Evolutionary conservation across 2,888 invertebrate genomes (phyloP), one percentile per base, ranked within the genome.

Genomic region (Zygogramma bicolorata): DNA sequence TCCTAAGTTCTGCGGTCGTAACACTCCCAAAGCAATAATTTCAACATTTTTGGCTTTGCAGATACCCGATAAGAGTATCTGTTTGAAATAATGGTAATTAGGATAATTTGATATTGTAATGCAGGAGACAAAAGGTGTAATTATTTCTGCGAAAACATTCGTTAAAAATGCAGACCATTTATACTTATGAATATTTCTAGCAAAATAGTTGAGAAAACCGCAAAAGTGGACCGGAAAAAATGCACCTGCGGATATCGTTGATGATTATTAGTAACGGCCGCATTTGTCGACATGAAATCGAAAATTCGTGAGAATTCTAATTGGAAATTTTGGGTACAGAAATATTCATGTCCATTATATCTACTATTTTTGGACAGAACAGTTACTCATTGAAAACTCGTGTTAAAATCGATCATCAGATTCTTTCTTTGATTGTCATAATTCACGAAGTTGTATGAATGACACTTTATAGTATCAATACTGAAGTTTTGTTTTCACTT

Each of bases 241-340:
- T 77, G 72, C 81, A 81, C 81, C 81, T 81, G 81, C 79, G 70
- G 76, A 74, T 72, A 75, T 77, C 76, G 77, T 78, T 78, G 78
- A 74, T 78, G 77, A 80, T 80, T 27, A 53, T 53, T 80, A 77
- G 75, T 73, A 78, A 78, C 78, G 77, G 78, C 68, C 62, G 65
- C 68, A 68, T 73, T 68, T 53, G 65, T 61, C 65, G 75, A 61
- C 71, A 70, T 62, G 71, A 68, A 73, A 74, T 68, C 73, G 70
- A 66, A 65, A 61, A 61, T 22, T 20, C 42, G 22, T 18, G 29
- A 58, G 68, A 70, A 66, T 42, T 62, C 31, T 3, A n/a, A 27
- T n/a, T 13, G 4, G 53, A 10, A 27, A 13, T 15, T 53, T 22
- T 10, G n/a, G n/a, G 10, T 15, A 25, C 22, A 4, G 25, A 25